Evolutionary conservation across 2,888 invertebrate species (phyloP).

Genomic region (Polyommatus iphigenia): DNA sequence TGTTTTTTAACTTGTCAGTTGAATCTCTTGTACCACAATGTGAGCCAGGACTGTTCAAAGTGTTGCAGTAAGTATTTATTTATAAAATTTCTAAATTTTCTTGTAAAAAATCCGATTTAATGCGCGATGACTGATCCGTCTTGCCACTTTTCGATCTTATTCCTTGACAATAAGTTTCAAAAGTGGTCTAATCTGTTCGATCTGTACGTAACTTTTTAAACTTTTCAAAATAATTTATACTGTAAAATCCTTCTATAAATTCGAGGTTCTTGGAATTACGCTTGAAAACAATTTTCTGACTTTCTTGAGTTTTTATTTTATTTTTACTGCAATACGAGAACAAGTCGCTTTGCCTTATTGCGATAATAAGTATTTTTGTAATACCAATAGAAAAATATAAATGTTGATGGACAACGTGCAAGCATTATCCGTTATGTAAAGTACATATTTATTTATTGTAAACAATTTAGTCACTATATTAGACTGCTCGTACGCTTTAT

Average conservation of each 20-base stretch:
- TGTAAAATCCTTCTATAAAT: no score
- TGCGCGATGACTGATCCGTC: neutral
- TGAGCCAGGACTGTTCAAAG: constrained; percentile 4
- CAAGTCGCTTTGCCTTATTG: neutral
- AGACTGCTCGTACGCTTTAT: constrained; percentile 71
- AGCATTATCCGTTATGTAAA: constrained; percentile 37
- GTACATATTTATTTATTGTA: constrained; percentile 41
- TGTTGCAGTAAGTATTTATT: constrained; percentile 9
- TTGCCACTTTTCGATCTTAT: neutral
- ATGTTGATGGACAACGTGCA: constrained; percentile 36
- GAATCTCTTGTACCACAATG: constrained; percentile 25
- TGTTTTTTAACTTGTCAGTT: constrained; percentile 26
- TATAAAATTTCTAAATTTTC: neutral
- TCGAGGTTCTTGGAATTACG: no score
- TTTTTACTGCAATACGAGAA: constrained; percentile 3
- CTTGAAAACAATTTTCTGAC: no score
- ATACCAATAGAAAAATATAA: constrained; percentile 25
- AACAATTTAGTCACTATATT: constrained; percentile 68
- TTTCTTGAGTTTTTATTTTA: neutral
- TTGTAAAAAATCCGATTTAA: neutral
- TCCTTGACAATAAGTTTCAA: neutral
- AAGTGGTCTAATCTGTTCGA: neutral
- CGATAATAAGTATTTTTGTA: constrained; percentile 32
- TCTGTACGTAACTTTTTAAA: no score
- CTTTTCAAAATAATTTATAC: neutral